These are phyloP conservation scores for Caenorhabditis sp. DNA, from an alignment of 2,888 invertebrate genomes.

Conservation along the genomic window DNA sequence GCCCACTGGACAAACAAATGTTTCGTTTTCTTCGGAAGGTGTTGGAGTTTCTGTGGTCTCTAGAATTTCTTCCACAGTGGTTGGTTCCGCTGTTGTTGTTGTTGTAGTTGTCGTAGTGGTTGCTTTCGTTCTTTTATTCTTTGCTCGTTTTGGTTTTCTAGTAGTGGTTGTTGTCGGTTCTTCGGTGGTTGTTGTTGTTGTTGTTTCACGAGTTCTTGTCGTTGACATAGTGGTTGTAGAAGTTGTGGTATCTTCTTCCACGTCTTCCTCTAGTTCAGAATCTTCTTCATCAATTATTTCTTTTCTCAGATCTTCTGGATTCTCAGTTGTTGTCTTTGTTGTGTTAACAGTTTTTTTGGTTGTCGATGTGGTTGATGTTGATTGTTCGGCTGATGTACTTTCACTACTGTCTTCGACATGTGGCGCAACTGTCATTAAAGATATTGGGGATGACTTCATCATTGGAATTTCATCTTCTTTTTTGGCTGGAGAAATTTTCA, in stretches of 20 bases:
- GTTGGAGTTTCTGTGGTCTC: conserved; percentile 21
- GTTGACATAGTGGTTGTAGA: conserved; percentile 14
- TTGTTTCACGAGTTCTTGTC: conserved; percentile 28
- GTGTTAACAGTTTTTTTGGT: conserved; percentile 9
- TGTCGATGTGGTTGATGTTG: conserved; percentile 6
- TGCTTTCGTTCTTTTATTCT: conserved; percentile 1
- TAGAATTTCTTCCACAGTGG: conserved; percentile 17
- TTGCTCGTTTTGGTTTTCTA: conserved; percentile 1
- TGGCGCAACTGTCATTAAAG: conserved; percentile 34
- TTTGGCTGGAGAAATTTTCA: conserved; percentile 12
- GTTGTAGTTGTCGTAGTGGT: conserved; percentile 19
- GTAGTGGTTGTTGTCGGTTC: conserved; percentile 13
- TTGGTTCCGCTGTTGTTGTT: conserved; percentile 19
- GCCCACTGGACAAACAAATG: conserved; percentile 52
- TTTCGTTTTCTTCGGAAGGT: conserved; percentile 14
- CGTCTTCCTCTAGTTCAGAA: conserved; percentile 35
- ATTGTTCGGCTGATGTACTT: conserved; percentile 9
- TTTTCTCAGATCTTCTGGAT: conserved; percentile 35
- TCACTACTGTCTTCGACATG: conserved; percentile 19
- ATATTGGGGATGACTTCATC: conserved; percentile 40
- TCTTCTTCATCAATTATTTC: conserved; percentile 41
- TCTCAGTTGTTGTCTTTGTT: conserved; percentile 15
- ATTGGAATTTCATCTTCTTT: conserved; percentile 33
- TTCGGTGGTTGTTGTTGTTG: conserved; percentile 11
- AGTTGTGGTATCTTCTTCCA: conserved; percentile 9